These are phyloP conservation scores for Spea bombifrons DNA, from an alignment of 2,113 vertebrate species.

Conservation along the genomic window DNA sequence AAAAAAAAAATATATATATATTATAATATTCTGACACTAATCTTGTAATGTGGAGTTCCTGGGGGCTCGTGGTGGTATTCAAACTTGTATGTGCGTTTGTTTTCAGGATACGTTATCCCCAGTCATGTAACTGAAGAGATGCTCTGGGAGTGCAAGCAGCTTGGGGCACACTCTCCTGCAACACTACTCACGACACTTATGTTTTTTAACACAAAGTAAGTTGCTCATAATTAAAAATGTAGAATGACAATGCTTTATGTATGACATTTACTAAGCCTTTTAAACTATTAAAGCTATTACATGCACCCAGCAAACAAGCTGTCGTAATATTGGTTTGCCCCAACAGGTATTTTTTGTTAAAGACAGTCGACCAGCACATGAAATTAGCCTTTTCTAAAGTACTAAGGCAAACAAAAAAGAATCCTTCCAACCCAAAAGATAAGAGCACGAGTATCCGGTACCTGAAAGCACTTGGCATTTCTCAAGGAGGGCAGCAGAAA, in stretches of 20 bases:
- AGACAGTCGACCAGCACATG: constrained; percentile 94
- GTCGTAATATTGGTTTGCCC: neutral
- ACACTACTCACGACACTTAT: constrained; percentile 96
- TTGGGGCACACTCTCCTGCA: constrained; percentile 94
- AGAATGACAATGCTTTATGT: too few species aligned
- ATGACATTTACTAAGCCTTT: too few species aligned
- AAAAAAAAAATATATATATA: too few species aligned
- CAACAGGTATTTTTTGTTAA: constrained; percentile 88
- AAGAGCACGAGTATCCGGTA: constrained; percentile 98
- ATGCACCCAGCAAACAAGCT: too few species aligned
- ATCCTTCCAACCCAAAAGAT: constrained; percentile 92
- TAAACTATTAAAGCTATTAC: too few species aligned
- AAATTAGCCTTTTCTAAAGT: constrained; percentile 98
- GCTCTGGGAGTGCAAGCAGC: constrained; percentile 99
- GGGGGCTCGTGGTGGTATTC: neutral
- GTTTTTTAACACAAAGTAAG: constrained; percentile 99
- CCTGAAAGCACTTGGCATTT: constrained; percentile 83
- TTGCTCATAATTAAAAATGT: constrained; percentile 44
- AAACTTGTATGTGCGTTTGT: constrained; percentile 46
- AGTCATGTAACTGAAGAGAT: constrained; percentile 98
- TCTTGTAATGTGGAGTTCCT: too few species aligned
- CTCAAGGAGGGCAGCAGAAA: constrained; percentile 92
- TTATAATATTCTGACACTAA: too few species aligned
- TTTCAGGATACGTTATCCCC: constrained; percentile 91
- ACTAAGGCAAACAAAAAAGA: constrained; percentile 96